Conservation (phyloP, 2,888 invertebrate genomes). For the Athalia rosae region DNA sequence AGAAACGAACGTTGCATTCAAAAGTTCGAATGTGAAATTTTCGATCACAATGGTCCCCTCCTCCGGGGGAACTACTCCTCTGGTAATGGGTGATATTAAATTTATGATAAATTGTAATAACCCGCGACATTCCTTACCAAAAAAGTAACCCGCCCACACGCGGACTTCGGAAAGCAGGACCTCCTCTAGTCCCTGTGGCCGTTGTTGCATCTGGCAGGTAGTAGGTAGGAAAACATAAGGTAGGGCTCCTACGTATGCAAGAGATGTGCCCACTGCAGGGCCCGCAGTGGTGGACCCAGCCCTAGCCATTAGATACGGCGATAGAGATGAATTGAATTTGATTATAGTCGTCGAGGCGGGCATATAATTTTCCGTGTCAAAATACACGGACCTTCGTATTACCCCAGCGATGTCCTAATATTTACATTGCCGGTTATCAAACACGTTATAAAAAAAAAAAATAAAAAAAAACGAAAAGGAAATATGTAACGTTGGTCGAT, state of each 20-base stretch:
- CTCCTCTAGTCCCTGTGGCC: slow-evolving; percentile 28
- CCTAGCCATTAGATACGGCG: slow-evolving; percentile 56
- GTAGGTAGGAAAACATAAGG: slow-evolving; percentile 5
- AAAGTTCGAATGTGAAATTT: not conserved
- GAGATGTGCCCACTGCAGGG: slow-evolving; percentile 11
- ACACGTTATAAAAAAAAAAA: not conserved
- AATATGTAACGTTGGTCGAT: slow-evolving; percentile 4
- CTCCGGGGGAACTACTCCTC: slow-evolving; percentile 54
- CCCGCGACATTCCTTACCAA: slow-evolving; percentile 57
- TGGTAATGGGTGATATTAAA: slow-evolving; percentile 56
- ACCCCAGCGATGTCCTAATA: slow-evolving; percentile 45
- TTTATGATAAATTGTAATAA: slow-evolving; percentile 65
- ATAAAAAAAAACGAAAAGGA: not conserved
- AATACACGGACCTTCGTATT: slow-evolving; percentile 55
- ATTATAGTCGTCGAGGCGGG: slow-evolving; percentile 56
- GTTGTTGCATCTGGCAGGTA: not conserved
- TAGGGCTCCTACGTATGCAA: slow-evolving; percentile 30
- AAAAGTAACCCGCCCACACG: slow-evolving; percentile 53
- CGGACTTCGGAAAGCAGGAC: slow-evolving; percentile 7
- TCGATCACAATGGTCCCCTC: slow-evolving; percentile 11
- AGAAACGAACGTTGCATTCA: not conserved
- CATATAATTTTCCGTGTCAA: slow-evolving; percentile 64
- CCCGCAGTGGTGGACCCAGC: slow-evolving; percentile 33
- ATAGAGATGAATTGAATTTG: slow-evolving; percentile 65
- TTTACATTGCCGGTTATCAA: slow-evolving; percentile 32